Evolutionary conservation across 1,140 invertebrate genomes (phyloP).

Genomic region (Pectinophora gossypiella): DNA sequence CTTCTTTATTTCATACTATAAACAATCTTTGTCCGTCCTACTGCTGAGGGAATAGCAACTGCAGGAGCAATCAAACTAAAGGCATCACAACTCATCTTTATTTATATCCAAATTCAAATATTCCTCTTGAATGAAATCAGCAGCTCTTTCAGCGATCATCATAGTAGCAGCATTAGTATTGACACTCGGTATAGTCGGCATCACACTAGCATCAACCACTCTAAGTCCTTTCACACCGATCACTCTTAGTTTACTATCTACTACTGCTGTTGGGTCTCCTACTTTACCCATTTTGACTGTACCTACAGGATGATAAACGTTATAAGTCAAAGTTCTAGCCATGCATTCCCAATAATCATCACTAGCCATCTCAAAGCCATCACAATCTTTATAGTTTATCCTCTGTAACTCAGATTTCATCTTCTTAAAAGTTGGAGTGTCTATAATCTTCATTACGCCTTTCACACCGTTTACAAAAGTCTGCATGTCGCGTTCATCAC

Average conservation of each 20-base stretch:
- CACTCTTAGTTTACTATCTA: slow-evolving; percentile 82
- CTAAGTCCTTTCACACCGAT: slow-evolving; percentile 80
- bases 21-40: too few relatives aligned
- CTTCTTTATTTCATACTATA: too few relatives aligned
- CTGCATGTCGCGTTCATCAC: slow-evolving; percentile 47
- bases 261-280: slow-evolving; percentile 82
- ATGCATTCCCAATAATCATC: slow-evolving; percentile 62
- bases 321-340: slow-evolving; percentile 53
- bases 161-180: slow-evolving; percentile 84
- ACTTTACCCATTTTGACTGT: slow-evolving; percentile 89
- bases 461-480: slow-evolving; percentile 44
- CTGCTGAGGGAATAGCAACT: too few relatives aligned
- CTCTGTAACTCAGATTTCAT: slow-evolving; percentile 50
- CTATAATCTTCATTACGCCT: slow-evolving; percentile 40
- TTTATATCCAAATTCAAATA: slow-evolving; percentile 20
- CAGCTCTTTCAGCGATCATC: slow-evolving; percentile 92
- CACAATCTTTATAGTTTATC: slow-evolving; percentile 47
- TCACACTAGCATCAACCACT: slow-evolving; percentile 86
- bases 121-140: slow-evolving; percentile 86
- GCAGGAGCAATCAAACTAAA: too few relatives aligned
- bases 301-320: slow-evolving; percentile 75
- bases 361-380: slow-evolving; percentile 37
- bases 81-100: background rate
- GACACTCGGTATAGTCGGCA: slow-evolving; percentile 82
- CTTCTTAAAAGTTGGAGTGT: slow-evolving; percentile 39